A percentile compares a stretch with the other conserved stretches of the same genome.
phyloP scores from a whole-genome alignment of 2,888 invertebrate species.

The Ormyrus thymus region DNA sequence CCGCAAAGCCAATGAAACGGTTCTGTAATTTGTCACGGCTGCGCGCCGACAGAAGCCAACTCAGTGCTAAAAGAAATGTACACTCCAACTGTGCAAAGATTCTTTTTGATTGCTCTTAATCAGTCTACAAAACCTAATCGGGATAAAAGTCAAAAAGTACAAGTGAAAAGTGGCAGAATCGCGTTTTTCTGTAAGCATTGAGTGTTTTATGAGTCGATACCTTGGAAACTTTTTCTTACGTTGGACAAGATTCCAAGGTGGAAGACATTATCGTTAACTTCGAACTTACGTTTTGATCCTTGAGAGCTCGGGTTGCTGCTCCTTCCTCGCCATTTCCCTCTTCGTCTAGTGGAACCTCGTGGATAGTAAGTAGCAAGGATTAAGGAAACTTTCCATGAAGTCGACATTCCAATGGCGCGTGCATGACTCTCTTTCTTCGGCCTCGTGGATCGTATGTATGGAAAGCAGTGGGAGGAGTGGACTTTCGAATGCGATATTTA shows the following conservation, averaged over 20 bases:
- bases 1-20: constrained; percentile 39
- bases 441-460: constrained; percentile 45
- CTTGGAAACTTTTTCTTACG: constrained; percentile 53
- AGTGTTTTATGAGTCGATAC: constrained; percentile 54
- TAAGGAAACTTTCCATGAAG: constrained; percentile 60
- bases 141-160: too few species aligned
- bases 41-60: neutral
- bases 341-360: constrained; percentile 50
- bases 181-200: neutral
- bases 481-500: constrained; percentile 53
- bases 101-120: too few species aligned
- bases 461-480: constrained; percentile 31
- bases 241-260: constrained; percentile 41
- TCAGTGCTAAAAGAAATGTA: too few species aligned
- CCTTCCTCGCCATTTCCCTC: neutral
- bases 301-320: constrained; percentile 34
- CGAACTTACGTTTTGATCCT: constrained; percentile 60
- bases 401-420: constrained; percentile 59
- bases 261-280: constrained; percentile 60
- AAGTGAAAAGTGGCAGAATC: too few species aligned
- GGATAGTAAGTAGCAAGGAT: constrained; percentile 60
- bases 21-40: constrained; percentile 27
- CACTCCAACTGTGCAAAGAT: too few species aligned
- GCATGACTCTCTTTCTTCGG: constrained; percentile 28
- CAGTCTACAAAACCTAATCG: too few species aligned